Evolutionary conservation across 2,888 invertebrate genomes (phyloP), one percentile per base, ranked within the genome.

Genomic region (Pelosia muscerda): DNA sequence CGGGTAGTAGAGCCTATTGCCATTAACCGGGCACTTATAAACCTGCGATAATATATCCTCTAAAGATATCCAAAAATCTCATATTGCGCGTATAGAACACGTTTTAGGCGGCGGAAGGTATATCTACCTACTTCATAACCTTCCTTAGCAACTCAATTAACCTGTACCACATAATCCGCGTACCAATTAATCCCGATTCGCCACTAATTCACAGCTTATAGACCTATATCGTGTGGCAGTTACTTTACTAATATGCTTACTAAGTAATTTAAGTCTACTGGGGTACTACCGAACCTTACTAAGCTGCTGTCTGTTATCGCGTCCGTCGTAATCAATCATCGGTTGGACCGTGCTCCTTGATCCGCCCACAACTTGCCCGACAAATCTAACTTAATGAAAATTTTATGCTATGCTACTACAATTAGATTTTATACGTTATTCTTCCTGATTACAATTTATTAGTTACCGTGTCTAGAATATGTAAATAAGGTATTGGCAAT

Each of bases 401-500:
- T 70, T 68, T 69, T 71, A 69, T 66, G 25, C 15, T 38, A 6
- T 57, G 13, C 26, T 22, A 15, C 13, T 64, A 42, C 67, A 68
- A 68, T 71, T 73, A 74, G 71, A 73, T 74, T 80, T 78, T 84
- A 19, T 59, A 28, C 2, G 19, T 26, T 25, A 19, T 65, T 62
- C 74, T 77, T 77, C 75, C 68, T 68, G 67, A 69, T 54, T 64
- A 76, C 77, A 75, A 83, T 85, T 83, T 81, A 85, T 84, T 75
- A 58, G 34, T 23, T 65, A 62, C 75, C 84, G 84, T 85, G 84
- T 81, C 73, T 66, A 38, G 76, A 75, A 68, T 79, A 54, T 42
- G 61, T 68, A 66, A 68, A 34, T 61, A 60, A 54, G 57, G 26
- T 65, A 25, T 49, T 74, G 74, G 69, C 49, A 19, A 42, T 9